Base-by-base conservation (phyloP, 1,140 invertebrate genomes). In the Formica selysi region DNA sequence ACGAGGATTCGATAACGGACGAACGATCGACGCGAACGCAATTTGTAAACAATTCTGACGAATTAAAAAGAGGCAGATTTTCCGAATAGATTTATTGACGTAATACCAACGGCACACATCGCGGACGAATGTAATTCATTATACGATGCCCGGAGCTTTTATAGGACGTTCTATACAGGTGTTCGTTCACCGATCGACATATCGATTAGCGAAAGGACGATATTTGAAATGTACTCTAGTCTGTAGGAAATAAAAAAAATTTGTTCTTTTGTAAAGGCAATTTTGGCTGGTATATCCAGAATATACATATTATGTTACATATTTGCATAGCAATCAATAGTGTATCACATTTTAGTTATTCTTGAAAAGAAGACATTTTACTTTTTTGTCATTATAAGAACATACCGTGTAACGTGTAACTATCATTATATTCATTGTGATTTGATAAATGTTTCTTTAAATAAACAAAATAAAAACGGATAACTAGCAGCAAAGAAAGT, bases 1-100 rank as follows among this genome's bases (percentile, higher is more conserved):
- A 81, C 67, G 68, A 73, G 79, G 38, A 73, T 81, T 38, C 68
- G 67, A 81, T 81, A 81, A 81, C 51, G 51, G 16, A 22, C 36
- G 67, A 51, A 8, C 67, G 65, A 81, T 81, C 67, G 78, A 67
- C 76, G 68, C 22, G 76, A 32, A 62, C 41, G n/a, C 65, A 65
- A 71, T 73, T 81, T 26, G 79, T 54, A 38, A 81, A 59, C 51
- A 67, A 81, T 81, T 81, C 73, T 71, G 61, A 71, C 79, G 51
- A 81, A 81, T 81, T 73, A 71, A 81, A 81, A 81, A 81, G 79
- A 81, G 67, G 67, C 38, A 54, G 54, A 81, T 81, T 81, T 81
- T 81, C 51, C 79, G 79, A 81, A 73, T 81, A 81, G 79, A 81
- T 81, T 81, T 81, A 81, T 81, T 81, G 79, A 81, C 79, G 79